phyloP scores from a whole-genome alignment of 2,888 invertebrate species.

The Nephrotoma guestfalica region DNA sequence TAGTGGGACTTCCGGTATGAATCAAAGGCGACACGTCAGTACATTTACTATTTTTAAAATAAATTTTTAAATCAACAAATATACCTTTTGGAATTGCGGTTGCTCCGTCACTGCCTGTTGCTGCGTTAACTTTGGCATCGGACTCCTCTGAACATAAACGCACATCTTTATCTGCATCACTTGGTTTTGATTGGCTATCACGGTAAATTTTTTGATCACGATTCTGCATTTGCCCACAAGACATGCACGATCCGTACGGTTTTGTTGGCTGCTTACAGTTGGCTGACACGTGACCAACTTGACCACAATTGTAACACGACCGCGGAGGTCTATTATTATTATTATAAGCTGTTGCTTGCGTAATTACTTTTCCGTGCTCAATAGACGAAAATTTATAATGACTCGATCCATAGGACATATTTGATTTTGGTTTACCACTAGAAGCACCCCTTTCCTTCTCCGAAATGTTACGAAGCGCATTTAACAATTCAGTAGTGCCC shows the following conservation, averaged over 20 bases:
- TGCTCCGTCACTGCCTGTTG: no score
- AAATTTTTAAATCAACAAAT: no score
- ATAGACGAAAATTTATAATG: neutral
- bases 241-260: neutral
- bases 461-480: neutral
- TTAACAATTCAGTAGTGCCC: neutral
- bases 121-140: no score
- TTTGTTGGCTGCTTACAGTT: no score
- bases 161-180: no score
- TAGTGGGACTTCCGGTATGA: constrained; percentile 8
- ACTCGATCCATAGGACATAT: neutral
- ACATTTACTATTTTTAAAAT: no score
- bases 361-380: no score
- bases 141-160: no score
- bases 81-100: no score
- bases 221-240: no score
- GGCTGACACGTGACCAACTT: neutral
- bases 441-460: neutral
- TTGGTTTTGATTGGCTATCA: no score
- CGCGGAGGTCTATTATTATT: neutral
- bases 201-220: neutral
- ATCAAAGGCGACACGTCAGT: neutral
- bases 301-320: neutral
- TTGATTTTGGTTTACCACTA: neutral
- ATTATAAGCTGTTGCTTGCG: neutral